Evolutionary conservation across 92 coral and sea anemone species (phyloP).

Genomic region (Epizoanthus ramosus): DNA sequence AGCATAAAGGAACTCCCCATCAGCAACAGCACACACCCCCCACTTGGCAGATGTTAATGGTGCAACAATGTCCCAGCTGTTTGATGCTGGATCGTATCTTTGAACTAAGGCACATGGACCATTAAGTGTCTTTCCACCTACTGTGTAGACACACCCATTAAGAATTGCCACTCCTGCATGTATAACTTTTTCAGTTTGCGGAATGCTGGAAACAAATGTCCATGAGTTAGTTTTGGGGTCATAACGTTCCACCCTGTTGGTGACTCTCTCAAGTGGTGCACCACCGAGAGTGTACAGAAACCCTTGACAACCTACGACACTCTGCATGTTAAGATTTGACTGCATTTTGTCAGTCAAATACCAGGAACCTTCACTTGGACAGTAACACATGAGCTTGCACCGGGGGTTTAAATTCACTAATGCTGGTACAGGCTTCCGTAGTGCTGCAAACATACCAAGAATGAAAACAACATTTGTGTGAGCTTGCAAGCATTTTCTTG

Average conservation of each 20-base stretch:
- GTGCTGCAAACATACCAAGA: conserved; percentile 43
- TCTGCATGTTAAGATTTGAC: conserved; percentile 40
- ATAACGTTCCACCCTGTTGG: conserved; percentile 56
- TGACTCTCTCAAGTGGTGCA: conserved; percentile 36
- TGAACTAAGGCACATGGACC: conserved; percentile 51
- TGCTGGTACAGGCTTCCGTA: conserved; percentile 39
- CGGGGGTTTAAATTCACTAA: conserved; percentile 26
- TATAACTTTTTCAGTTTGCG: conserved; percentile 40
- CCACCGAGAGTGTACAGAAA: conserved; percentile 39
- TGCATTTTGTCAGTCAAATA: conserved; percentile 31
- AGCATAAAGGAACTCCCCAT: conserved; percentile 50
- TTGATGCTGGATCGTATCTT: conserved; percentile 43
- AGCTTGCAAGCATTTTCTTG: conserved; percentile 36
- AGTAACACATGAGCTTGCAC: conserved; percentile 37
- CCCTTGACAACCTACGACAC: conserved; percentile 41
- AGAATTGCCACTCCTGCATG: conserved; percentile 44
- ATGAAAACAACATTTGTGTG: conserved; percentile 36
- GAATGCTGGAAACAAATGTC: conserved; percentile 50
- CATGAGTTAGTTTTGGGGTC: conserved; percentile 53
- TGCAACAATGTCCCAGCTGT: conserved; percentile 48
- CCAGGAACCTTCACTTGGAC: conserved; percentile 40
- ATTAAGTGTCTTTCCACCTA: conserved; percentile 50
- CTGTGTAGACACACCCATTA: conserved; percentile 48
- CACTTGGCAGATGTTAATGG: conserved; percentile 38
- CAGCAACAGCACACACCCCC: conserved; percentile 56